Conservation (phyloP, 2,797 vertebrate species). For the Onychomys torridus region DNA sequence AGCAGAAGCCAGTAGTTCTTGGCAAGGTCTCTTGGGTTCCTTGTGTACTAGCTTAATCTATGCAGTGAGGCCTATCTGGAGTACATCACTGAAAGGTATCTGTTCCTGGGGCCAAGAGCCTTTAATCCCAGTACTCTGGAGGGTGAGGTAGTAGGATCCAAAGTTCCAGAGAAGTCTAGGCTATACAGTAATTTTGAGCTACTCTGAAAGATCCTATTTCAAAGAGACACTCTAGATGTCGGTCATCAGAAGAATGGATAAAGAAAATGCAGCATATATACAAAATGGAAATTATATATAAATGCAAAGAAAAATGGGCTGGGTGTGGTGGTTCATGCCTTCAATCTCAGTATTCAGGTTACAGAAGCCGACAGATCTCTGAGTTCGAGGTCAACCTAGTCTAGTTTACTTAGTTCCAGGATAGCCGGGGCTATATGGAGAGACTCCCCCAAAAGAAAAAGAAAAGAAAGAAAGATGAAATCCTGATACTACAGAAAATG, state of each 20-base stretch:
- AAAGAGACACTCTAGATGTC: not conserved
- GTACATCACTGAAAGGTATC: not conserved
- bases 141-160: not conserved
- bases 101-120: not conserved
- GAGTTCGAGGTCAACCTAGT: not conserved
- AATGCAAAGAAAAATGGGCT: not conserved
- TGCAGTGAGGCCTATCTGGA: not conserved
- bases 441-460: not conserved
- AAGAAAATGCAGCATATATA: not conserved
- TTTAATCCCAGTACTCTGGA: not conserved
- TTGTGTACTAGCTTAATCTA: not conserved
- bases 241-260: not conserved
- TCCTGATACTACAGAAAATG: not conserved
- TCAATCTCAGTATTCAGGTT: not conserved
- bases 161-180: not conserved
- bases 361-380: not conserved
- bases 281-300: not conserved
- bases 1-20: not conserved
- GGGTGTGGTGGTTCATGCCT: not conserved
- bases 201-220: not conserved
- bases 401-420: too few species aligned
- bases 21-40: not conserved
- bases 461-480: not conserved
- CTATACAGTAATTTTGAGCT: not conserved
- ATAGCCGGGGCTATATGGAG: not conserved